phyloP scores from a whole-genome alignment of 2,113 vertebrate species.

The Chlorodrepanis virens region DNA sequence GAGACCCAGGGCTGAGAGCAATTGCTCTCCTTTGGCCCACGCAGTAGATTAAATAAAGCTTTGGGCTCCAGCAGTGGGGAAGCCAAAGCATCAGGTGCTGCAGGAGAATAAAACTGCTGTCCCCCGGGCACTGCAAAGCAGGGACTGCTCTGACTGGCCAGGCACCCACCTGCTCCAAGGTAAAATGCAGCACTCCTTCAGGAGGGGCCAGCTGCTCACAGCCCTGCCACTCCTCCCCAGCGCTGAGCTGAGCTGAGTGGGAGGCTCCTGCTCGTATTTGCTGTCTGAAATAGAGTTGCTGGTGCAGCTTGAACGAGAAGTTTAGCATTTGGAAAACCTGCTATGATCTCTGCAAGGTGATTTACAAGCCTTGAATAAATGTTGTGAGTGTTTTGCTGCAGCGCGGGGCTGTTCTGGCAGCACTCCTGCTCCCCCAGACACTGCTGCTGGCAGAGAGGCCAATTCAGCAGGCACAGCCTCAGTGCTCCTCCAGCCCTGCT shows the following conservation, averaged over 20 bases:
- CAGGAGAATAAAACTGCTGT: background rate
- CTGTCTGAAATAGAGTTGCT: background rate
- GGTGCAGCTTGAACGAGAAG: background rate
- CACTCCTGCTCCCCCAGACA: background rate
- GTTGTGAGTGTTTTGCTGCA: background rate
- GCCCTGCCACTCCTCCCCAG: background rate
- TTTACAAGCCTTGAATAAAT: background rate
- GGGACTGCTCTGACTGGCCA: background rate
- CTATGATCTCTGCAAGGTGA: background rate
- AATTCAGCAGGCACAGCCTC: background rate
- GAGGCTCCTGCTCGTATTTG: background rate
- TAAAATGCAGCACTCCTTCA: background rate
- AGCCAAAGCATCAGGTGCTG: background rate
- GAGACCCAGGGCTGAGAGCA: background rate
- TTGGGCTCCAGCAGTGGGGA: background rate
- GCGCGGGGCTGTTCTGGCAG: background rate
- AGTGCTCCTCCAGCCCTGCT: background rate
- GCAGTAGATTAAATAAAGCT: background rate
- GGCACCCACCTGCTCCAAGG: background rate
- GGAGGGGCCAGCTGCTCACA: background rate
- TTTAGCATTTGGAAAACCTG: background rate
- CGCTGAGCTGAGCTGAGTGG: background rate
- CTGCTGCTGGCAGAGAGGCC: background rate
- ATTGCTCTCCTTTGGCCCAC: constrained; percentile 24
- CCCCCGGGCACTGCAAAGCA: background rate